Base-by-base conservation (phyloP, 1,140 invertebrate genomes). In the Calephelis virginiensis region DNA sequence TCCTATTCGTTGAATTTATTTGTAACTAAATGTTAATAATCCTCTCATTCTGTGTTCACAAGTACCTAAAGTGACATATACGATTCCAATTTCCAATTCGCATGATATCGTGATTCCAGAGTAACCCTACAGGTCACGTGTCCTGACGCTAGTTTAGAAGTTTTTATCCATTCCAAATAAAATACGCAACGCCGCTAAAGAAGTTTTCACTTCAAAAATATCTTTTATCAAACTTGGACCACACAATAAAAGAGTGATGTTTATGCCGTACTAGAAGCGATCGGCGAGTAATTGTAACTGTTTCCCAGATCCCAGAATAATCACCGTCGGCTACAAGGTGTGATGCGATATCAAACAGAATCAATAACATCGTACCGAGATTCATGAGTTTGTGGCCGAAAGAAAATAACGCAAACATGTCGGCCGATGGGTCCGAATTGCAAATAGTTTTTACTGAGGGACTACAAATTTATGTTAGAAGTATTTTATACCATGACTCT, bases 221-320 rank as follows among this genome's bases (percentile, higher is more conserved):
- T 43, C 1, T 43, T 43, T 43, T 0, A 43, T 9, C 7, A 6
- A 43, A 43, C 40, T 43, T 43, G 66, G n/a, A 73, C 82, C 83
- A 81, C 61, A 78, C 77, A 75, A 71, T 74, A 82, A 79, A 79
- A 78, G 69, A 77, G 74, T 77, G 66, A 72, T 88, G 81, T 88
- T 85, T 88, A 83, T 78, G 66, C 72, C 56, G 61, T 69, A 47
- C 53, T 67, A 63, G 67, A 53, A 77, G 66, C 79, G 82, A 82
- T 83, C 84, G 78, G 76, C 77, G 72, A 69, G 77, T 77, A 80
- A 86, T 85, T 86, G 85, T 86, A 89, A 87, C 85, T 81, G 80
- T 84, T 85, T 84, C 75, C 78, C 68, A 73, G 69, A 76, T 78
- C 80, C 73, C 64, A 81, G 76, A 86, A 86, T 88, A 81, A 86